phyloP scores from a whole-genome alignment of 1,140 invertebrate species.

The Wasmannia auropunctata region DNA sequence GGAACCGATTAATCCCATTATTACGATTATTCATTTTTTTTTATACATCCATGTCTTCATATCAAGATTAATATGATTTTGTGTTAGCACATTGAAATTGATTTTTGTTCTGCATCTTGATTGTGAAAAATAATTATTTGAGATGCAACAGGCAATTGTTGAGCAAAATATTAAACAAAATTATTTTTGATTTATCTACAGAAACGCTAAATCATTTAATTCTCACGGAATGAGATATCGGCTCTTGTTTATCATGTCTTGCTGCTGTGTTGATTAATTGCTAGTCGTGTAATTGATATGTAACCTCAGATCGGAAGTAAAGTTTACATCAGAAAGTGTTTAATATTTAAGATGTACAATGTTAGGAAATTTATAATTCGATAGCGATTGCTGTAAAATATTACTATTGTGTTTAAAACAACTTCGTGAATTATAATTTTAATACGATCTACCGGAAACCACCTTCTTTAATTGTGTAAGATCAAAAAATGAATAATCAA shows the following conservation, averaged over 20 bases:
- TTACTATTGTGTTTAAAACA: neutral
- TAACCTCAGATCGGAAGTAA: neutral
- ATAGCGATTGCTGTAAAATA: neutral
- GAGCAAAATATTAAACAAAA: neutral
- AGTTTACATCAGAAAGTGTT: neutral
- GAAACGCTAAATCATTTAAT: neutral
- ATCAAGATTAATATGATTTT: neutral
- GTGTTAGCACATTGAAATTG: neutral
- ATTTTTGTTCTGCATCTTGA: neutral
- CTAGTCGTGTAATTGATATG: neutral
- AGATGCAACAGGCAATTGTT: neutral
- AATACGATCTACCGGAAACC: neutral
- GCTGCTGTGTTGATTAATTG: neutral
- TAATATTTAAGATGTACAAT: neutral
- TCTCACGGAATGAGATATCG: neutral
- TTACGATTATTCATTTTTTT: neutral
- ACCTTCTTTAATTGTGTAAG: neutral
- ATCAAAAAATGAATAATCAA: neutral
- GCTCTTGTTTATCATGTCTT: neutral
- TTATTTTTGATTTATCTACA: neutral
- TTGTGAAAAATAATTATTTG: neutral
- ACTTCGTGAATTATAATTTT: slow-evolving; percentile 24
- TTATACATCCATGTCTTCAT: neutral
- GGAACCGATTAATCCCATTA: slow-evolving; percentile 34
- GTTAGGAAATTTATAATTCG: neutral